A percentile compares a stretch with the other conserved stretches of the same genome.
Conservation (phyloP, 2,113 vertebrate genomes). For the Aegotheles bennettii region DNA sequence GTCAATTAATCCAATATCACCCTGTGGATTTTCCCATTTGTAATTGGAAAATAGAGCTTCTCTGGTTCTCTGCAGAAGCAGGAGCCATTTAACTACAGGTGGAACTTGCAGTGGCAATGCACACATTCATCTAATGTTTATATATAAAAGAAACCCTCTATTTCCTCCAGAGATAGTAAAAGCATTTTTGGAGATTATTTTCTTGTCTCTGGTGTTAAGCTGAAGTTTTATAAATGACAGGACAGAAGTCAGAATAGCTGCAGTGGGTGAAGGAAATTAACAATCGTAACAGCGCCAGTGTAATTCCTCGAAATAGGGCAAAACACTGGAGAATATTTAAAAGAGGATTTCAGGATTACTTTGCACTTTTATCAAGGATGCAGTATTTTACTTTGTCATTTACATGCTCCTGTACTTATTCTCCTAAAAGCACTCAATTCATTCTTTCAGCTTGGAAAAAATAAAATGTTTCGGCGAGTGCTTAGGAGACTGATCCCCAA, state of each 20-base stretch:
- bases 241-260: neutral
- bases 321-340: neutral
- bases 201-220: neutral
- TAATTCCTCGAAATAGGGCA: neutral
- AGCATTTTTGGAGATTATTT: constrained; percentile 13
- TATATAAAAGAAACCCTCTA: neutral
- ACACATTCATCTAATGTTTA: neutral
- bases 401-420: neutral
- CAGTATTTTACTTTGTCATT: neutral
- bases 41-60: constrained; percentile 47
- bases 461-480: neutral
- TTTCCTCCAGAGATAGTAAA: neutral
- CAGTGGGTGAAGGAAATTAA: neutral
- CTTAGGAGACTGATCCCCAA: neutral
- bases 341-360: neutral
- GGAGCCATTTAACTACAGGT: constrained; percentile 66
- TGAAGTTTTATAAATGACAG: neutral
- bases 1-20: constrained; percentile 38
- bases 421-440: neutral
- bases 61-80: constrained; percentile 5
- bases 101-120: constrained; percentile 13
- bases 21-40: constrained; percentile 36
- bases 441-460: neutral
- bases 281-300: neutral
- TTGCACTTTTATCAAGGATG: neutral